phyloP scores from a whole-genome alignment of 1,140 invertebrate species.

The Lamellibrachia luymesi region DNA sequence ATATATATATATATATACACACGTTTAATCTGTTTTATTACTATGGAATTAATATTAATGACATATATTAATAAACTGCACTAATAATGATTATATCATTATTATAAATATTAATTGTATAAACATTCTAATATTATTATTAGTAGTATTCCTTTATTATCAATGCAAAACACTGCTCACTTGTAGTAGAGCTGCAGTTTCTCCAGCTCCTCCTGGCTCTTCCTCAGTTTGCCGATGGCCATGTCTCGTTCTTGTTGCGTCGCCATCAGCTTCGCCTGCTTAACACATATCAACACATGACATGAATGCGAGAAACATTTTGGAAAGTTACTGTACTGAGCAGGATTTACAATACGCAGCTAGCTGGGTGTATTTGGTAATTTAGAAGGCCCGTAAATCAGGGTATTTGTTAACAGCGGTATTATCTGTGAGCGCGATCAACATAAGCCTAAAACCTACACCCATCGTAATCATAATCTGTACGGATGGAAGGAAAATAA shows the following conservation, averaged over 20 bases:
- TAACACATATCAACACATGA: not conserved
- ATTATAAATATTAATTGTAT: too few relatives aligned
- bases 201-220: conserved; percentile 36
- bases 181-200: conserved; percentile 37
- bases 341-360: not conserved
- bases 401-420: not conserved
- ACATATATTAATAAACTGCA: too few relatives aligned
- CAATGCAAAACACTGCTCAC: conserved; percentile 19
- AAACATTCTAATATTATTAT: not conserved
- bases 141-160: not conserved
- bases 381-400: not conserved
- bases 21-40: too few relatives aligned
- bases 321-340: not conserved
- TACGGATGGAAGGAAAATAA: not conserved
- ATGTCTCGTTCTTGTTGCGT: conserved; percentile 36
- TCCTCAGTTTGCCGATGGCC: conserved; percentile 32
- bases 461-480: not conserved
- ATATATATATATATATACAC: too few relatives aligned
- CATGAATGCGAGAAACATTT: not conserved
- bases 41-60: too few relatives aligned
- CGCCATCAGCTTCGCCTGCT: conserved; percentile 33
- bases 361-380: not conserved
- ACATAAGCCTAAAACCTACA: not conserved
- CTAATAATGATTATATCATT: too few relatives aligned
- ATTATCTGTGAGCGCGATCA: not conserved